phyloP scores from a whole-genome alignment of 2,888 invertebrate species.

The Tetropium fuscum region DNA sequence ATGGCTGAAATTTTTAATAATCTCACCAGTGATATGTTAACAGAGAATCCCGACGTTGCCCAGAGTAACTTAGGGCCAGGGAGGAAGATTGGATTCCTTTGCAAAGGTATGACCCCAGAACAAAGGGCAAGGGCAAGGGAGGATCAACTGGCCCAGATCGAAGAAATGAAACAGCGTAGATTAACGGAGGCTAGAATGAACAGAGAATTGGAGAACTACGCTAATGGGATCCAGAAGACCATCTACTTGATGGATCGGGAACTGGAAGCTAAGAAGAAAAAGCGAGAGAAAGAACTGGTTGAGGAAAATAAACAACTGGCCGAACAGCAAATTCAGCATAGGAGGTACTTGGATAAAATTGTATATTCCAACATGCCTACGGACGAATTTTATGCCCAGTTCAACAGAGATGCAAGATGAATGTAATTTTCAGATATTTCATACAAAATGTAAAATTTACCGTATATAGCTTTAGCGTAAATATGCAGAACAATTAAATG shows the following conservation, averaged over 20 bases:
- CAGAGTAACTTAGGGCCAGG: conserved; percentile 82
- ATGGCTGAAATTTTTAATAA: conserved; percentile 86
- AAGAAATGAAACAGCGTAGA: conserved; percentile 76
- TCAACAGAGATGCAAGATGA: conserved; percentile 89
- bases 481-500: no score
- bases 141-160: conserved; percentile 79
- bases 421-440: no score
- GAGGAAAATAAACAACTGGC: conserved; percentile 82
- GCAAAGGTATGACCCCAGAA: conserved; percentile 87
- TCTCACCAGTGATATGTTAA: conserved; percentile 86
- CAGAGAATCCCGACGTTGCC: conserved; percentile 87
- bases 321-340: conserved; percentile 79
- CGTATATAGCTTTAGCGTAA: no score
- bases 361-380: conserved; percentile 83
- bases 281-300: conserved; percentile 72
- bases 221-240: conserved; percentile 76
- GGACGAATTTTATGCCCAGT: conserved; percentile 86
- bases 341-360: conserved; percentile 79
- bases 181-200: conserved; percentile 74
- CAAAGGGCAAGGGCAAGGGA: conserved; percentile 78
- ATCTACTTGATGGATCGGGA: conserved; percentile 77
- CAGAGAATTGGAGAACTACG: conserved; percentile 79
- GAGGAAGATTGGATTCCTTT: conserved; percentile 77
- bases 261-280: conserved; percentile 70
- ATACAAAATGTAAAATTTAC: no score